These are phyloP conservation scores for Keiferia lycopersicella DNA, from an alignment of 2,888 invertebrate genomes.

Conservation along the genomic window DNA sequence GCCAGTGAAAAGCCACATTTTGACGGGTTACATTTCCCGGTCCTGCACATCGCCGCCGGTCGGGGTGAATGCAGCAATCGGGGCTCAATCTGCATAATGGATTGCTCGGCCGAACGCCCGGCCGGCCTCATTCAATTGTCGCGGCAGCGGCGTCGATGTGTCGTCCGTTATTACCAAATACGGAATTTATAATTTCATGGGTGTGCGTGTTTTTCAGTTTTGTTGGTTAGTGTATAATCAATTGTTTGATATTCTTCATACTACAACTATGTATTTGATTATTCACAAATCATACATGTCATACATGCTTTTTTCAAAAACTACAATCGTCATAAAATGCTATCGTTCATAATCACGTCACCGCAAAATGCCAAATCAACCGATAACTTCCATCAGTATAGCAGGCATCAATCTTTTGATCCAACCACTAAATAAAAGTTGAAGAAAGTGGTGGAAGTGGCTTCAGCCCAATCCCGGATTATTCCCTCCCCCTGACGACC, in stretches of 20 bases:
- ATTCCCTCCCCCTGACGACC: slow-evolving; percentile 35
- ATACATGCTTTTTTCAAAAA: too few relatives aligned
- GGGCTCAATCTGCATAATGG: slow-evolving; percentile 79
- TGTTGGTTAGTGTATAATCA: slow-evolving; percentile 24
- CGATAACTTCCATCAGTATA: background rate
- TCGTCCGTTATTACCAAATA: slow-evolving; percentile 70
- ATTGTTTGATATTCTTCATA: too few relatives aligned
- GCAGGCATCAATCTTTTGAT: slow-evolving; percentile 33
- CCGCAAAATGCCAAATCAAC: background rate
- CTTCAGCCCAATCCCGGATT: slow-evolving; percentile 53
- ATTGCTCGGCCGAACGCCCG: slow-evolving; percentile 65
- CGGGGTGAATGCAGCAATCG: slow-evolving; percentile 72
- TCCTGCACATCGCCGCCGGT: background rate
- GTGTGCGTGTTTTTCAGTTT: slow-evolving; percentile 36
- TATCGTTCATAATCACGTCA: too few relatives aligned
- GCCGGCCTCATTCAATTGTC: slow-evolving; percentile 78
- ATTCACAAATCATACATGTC: too few relatives aligned
- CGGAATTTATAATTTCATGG: slow-evolving; percentile 72
- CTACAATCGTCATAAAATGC: too few relatives aligned
- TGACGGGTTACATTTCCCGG: background rate
- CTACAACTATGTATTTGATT: too few relatives aligned
- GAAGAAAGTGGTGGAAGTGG: slow-evolving; percentile 35
- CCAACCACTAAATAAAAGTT: slow-evolving; percentile 38
- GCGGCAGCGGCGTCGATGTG: slow-evolving; percentile 73
- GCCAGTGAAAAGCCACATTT: background rate